phyloP scores from a whole-genome alignment of 1,140 invertebrate genomes.

The Drosophila nebulosa region DNA sequence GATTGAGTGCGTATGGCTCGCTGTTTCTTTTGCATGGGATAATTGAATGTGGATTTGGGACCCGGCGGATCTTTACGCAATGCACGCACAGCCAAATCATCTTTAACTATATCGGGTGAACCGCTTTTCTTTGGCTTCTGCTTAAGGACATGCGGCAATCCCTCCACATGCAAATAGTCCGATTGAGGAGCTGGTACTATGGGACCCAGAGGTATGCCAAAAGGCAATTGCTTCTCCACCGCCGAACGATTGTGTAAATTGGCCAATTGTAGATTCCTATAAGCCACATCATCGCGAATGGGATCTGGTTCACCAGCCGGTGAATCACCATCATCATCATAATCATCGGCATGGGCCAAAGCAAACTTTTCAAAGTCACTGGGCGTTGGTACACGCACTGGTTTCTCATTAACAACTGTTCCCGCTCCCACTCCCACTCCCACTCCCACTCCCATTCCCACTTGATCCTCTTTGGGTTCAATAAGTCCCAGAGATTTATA shows the following conservation, averaged over 20 bases:
- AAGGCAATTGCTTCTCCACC: slow-evolving; percentile 91
- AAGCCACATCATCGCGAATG: slow-evolving; percentile 91
- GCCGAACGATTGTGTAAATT: slow-evolving; percentile 87
- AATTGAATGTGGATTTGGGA: slow-evolving; percentile 49
- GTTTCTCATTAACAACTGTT: slow-evolving; percentile 61
- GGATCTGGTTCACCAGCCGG: slow-evolving; percentile 88
- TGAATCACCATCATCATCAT: slow-evolving; percentile 81
- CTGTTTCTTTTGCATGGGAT: slow-evolving; percentile 84
- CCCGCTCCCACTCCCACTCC: too few species aligned
- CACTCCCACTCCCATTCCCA: background rate
- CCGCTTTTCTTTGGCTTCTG: slow-evolving; percentile 74
- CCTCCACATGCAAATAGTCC: slow-evolving; percentile 91
- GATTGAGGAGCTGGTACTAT: slow-evolving; percentile 86
- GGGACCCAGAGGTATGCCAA: slow-evolving; percentile 93
- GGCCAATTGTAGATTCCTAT: slow-evolving; percentile 88
- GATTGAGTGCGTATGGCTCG: slow-evolving; percentile 89
- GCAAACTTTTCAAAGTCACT: slow-evolving; percentile 78
- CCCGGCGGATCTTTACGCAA: slow-evolving; percentile 88
- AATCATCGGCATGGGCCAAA: slow-evolving; percentile 67
- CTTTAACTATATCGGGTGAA: slow-evolving; percentile 89
- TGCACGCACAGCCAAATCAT: slow-evolving; percentile 92
- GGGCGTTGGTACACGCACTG: slow-evolving; percentile 81
- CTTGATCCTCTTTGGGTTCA: slow-evolving; percentile 87
- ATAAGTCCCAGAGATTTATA: slow-evolving; percentile 91
- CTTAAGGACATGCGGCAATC: slow-evolving; percentile 77